Evolutionary conservation across 2,797 vertebrate species (phyloP).

Genomic region (Setipinna tenuifilis): DNA sequence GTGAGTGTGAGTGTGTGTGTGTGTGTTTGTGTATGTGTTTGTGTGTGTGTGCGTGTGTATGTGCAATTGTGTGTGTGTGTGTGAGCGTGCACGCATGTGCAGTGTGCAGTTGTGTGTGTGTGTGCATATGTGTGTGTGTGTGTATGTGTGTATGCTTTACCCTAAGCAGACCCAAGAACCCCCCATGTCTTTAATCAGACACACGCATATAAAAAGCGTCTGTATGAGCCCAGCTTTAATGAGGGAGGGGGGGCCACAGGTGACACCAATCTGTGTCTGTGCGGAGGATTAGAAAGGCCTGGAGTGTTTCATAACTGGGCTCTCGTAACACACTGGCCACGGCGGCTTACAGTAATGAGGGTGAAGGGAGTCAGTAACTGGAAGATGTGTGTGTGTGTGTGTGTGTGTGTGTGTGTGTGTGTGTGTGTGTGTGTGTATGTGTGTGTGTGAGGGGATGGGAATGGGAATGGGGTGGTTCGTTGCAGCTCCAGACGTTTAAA

Average conservation of each 20-base stretch:
- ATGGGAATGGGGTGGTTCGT: too few relatives aligned
- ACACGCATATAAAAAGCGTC: not conserved
- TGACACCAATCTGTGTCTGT: constrained; percentile 55
- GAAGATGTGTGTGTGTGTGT: not conserved
- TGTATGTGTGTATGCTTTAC: not conserved
- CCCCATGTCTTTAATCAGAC: constrained; percentile 61
- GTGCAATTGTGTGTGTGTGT: not conserved
- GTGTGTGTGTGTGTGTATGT: too few relatives aligned
- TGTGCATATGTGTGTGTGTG: not conserved
- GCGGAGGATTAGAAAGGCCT: too few relatives aligned
- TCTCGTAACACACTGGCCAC: not conserved
- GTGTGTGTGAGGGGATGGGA: too few relatives aligned
- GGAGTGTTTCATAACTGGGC: not conserved
- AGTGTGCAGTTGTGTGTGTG: not conserved
- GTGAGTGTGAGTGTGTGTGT: too few relatives aligned
- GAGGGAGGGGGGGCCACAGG: constrained; percentile 44
- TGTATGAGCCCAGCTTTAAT: not conserved
- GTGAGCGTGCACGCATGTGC: too few relatives aligned
- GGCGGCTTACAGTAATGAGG: constrained; percentile 20
- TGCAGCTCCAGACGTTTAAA: not conserved
- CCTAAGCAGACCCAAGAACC: too few relatives aligned
- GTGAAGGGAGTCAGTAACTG: not conserved
- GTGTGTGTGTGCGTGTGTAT: not conserved
- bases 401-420: too few relatives aligned
- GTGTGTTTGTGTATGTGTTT: not conserved